A percentile compares a stretch with the other conserved stretches of the same genome.
Evolutionary conservation across 1,140 invertebrate species (phyloP).

Genomic region (Cotesia chilonis): DNA sequence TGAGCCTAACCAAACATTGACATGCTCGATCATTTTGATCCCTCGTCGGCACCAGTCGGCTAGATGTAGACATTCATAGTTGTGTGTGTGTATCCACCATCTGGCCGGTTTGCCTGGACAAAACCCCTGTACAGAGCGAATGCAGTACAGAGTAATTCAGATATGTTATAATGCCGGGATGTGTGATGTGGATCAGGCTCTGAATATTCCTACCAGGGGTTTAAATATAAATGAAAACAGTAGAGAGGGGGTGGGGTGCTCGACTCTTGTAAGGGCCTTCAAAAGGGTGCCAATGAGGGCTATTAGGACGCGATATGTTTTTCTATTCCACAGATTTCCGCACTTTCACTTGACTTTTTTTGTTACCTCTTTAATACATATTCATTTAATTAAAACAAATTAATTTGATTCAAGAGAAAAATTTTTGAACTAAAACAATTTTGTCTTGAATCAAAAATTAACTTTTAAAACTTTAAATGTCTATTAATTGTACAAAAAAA

Average conservation of each 20-base stretch:
- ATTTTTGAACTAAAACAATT: no score
- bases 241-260: constrained; percentile 43
- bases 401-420: no score
- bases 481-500: neutral
- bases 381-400: neutral
- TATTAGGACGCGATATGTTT: constrained; percentile 67
- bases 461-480: no score
- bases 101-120: constrained; percentile 48
- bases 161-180: no score
- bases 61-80: constrained; percentile 14
- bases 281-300: constrained; percentile 63
- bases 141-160: constrained; percentile 7
- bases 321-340: constrained; percentile 60
- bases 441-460: no score
- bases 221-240: constrained; percentile 66
- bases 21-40: constrained; percentile 65
- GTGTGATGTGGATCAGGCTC: constrained; percentile 37
- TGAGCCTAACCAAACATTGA: constrained; percentile 65
- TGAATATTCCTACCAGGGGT: constrained; percentile 47
- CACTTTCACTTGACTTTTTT: constrained; percentile 34
- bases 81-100: constrained; percentile 52
- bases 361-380: constrained; percentile 4
- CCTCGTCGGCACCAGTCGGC: constrained; percentile 44
- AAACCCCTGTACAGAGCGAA: neutral
- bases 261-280: constrained; percentile 10